These are phyloP conservation scores for Gasterosteus nipponicus DNA, from an alignment of 2,113 vertebrate genomes.

Conservation along the genomic window DNA sequence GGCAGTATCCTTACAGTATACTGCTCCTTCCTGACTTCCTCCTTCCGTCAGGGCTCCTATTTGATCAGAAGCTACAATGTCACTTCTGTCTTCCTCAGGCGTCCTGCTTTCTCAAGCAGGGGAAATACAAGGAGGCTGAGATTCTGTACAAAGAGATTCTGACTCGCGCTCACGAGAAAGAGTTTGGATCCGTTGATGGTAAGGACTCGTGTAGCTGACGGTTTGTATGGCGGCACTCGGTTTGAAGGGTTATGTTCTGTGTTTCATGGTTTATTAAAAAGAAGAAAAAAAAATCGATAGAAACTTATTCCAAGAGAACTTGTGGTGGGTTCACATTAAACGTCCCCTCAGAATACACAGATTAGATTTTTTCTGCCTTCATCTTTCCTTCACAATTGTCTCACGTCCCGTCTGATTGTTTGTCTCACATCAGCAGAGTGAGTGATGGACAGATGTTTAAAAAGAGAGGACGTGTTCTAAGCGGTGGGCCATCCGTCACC, in stretches of 20 bases:
- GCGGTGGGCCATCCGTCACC: conserved; percentile 34
- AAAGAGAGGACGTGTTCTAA: conserved; percentile 67
- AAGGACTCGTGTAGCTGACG: conserved; percentile 58
- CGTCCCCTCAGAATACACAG: background rate
- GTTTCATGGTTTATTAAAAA: background rate
- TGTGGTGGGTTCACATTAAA: conserved; percentile 12
- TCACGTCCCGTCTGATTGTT: conserved; percentile 39
- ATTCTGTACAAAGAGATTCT: conserved; percentile 98
- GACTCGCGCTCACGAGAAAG: conserved; percentile 96
- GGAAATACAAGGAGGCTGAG: conserved; percentile 96
- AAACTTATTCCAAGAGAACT: background rate
- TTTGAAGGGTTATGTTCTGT: background rate
- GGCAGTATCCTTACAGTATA: background rate
- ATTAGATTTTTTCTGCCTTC: conserved; percentile 1
- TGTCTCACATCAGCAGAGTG: conserved; percentile 58
- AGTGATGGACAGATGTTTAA: conserved; percentile 53
- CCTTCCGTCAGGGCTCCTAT: background rate
- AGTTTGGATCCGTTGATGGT: conserved; percentile 98
- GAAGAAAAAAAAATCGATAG: background rate
- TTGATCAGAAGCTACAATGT: conserved; percentile 36
- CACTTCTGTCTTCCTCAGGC: conserved; percentile 82
- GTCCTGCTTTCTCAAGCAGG: conserved; percentile 97
- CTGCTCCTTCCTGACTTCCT: background rate
- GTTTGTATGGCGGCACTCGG: background rate
- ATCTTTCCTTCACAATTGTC: conserved; percentile 16